Evolutionary conservation across 2,888 invertebrate genomes (phyloP).

Genomic region (Nemurella pictetii): DNA sequence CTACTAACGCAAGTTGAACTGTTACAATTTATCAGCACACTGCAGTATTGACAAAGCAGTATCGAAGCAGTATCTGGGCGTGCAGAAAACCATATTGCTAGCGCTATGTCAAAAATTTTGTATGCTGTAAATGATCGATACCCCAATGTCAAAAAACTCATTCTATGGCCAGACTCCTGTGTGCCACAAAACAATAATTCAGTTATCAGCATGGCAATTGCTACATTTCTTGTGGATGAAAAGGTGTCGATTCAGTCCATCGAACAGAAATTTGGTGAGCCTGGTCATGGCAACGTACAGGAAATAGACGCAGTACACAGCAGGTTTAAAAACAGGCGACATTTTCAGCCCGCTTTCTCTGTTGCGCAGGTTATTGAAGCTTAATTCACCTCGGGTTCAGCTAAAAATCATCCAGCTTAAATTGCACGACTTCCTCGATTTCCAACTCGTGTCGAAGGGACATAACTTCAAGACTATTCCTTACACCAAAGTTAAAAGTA

Average conservation of each 20-base stretch:
- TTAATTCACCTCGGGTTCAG: not conserved
- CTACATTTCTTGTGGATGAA: not conserved
- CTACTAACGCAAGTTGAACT: not conserved
- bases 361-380: not conserved
- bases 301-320: conserved; percentile 21
- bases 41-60: not conserved
- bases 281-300: conserved; percentile 18
- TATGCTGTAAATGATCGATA: not conserved
- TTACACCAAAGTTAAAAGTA: not conserved
- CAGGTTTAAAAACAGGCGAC: not conserved
- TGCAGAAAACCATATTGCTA: conserved; percentile 17
- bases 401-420: not conserved
- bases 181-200: conserved; percentile 23
- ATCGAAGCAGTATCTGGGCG: not conserved
- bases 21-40: not conserved
- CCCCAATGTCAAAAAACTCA: not conserved
- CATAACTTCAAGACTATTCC: not conserved
- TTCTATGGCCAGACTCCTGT: conserved; percentile 22
- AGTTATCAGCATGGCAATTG: not conserved
- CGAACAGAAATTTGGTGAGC: conserved; percentile 9
- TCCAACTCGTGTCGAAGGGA: not conserved
- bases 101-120: not conserved
- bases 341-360: not conserved
- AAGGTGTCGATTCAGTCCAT: not conserved
- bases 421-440: not conserved